These are phyloP conservation scores for Oscheius sp. DNA, from an alignment of 2,888 invertebrate species.

Conservation along the genomic window DNA sequence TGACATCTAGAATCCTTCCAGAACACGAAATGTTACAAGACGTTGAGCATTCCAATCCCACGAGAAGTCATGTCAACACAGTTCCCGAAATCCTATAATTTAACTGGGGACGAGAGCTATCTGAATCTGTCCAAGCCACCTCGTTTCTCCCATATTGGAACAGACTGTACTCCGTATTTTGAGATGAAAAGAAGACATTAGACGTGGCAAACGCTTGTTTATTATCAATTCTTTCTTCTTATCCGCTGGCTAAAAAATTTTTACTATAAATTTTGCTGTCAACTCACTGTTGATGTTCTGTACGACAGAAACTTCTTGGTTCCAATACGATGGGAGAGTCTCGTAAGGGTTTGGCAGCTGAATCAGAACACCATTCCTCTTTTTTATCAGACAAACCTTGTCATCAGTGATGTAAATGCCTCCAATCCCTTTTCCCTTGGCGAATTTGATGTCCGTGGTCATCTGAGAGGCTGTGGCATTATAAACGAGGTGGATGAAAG, in stretches of 20 bases:
- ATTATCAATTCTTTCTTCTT: too few species aligned
- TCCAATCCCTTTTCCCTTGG: neutral
- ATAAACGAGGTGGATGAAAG: slow-evolving; percentile 22
- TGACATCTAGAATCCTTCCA: neutral
- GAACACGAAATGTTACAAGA: slow-evolving; percentile 18
- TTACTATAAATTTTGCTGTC: too few species aligned
- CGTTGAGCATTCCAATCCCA: slow-evolving; percentile 3
- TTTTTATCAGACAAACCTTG: too few species aligned
- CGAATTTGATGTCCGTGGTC: neutral
- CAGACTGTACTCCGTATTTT: slow-evolving; percentile 18
- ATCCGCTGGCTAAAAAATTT: too few species aligned
- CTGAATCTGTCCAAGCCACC: slow-evolving; percentile 8
- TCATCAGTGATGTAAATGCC: slow-evolving; percentile 21
- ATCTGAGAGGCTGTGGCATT: slow-evolving; percentile 4
- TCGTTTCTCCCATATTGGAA: neutral
- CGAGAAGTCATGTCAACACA: neutral
- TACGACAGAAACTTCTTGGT: neutral
- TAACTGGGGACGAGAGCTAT: slow-evolving; percentile 7
- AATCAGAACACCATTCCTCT: too few species aligned
- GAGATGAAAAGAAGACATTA: neutral
- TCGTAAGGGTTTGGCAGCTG: slow-evolving; percentile 11
- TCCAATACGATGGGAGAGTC: slow-evolving; percentile 13
- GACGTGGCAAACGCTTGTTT: too few species aligned
- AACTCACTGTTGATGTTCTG: neutral
- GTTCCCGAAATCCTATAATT: slow-evolving; percentile 5